Evolutionary conservation across 2,888 invertebrate genomes (phyloP).

Genomic region (Kuschelorhynchus macadamiae): DNA sequence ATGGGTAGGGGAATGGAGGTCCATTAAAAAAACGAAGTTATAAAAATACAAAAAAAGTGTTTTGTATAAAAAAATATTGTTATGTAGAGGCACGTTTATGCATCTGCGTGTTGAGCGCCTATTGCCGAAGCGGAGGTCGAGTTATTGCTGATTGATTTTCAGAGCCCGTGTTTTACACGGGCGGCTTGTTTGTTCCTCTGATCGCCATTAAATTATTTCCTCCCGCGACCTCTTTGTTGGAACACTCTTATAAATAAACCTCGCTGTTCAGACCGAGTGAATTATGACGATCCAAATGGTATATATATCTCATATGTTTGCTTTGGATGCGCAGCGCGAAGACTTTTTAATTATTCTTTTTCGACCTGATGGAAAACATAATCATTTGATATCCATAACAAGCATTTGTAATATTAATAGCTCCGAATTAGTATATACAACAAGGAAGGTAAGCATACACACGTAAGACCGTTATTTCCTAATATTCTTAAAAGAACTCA

Average conservation of each 20-base stretch:
- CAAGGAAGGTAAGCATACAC: too few species aligned
- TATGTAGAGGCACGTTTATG: too few species aligned
- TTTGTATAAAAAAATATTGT: too few species aligned
- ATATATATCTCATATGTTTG: constrained; percentile 32
- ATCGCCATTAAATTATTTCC: constrained; percentile 67
- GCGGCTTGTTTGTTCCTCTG: constrained; percentile 65
- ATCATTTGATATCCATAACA: constrained; percentile 18
- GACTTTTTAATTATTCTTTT: constrained; percentile 31
- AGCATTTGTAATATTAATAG: constrained; percentile 1
- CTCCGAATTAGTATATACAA: too few species aligned
- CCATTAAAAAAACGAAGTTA: too few species aligned
- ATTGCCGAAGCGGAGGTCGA: constrained; percentile 57
- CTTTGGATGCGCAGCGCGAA: constrained; percentile 34
- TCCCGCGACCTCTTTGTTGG: constrained; percentile 64
- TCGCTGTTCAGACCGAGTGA: constrained; percentile 60
- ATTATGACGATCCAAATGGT: constrained; percentile 58
- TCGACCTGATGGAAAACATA: constrained; percentile 23
- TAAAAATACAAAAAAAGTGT: too few species aligned
- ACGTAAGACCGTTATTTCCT: too few species aligned
- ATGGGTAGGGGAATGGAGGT: too few species aligned
- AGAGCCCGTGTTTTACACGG: constrained; percentile 65
- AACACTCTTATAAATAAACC: constrained; percentile 62
- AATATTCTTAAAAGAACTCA: too few species aligned
- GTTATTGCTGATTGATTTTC: constrained; percentile 68
- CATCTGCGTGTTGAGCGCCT: constrained; percentile 57